Percentiles rank a stretch among this genome's conserved stretches.
phyloP scores from a whole-genome alignment of 2,797 vertebrate genomes.

The Gallirallus australis region DNA sequence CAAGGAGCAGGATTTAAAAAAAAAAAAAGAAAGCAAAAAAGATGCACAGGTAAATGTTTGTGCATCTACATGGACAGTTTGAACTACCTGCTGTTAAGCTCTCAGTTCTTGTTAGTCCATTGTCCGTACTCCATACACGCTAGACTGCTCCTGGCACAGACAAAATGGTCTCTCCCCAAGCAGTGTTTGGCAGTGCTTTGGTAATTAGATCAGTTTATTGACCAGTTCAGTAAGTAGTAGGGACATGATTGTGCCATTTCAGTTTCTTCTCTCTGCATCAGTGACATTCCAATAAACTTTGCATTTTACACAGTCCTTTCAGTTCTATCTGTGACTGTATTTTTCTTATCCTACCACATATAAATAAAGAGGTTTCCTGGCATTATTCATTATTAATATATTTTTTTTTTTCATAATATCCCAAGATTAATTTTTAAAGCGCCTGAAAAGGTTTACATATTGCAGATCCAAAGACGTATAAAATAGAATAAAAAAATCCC shows the following conservation, averaged over 20 bases:
- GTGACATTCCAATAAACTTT: not conserved
- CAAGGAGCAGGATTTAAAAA: not conserved
- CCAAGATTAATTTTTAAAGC: not conserved
- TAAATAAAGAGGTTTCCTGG: not conserved
- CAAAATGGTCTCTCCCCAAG: not conserved
- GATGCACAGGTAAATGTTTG: not conserved
- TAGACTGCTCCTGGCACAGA: not conserved
- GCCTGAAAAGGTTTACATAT: not conserved
- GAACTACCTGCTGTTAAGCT: not conserved
- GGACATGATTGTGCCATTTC: rapidly evolving
- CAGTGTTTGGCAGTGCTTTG: not conserved
- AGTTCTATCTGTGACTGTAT: not conserved
- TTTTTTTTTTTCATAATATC: not conserved
- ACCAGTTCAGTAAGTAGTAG: not conserved
- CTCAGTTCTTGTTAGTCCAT: not conserved
- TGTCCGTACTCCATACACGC: rapidly evolving
- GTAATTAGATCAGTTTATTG: not conserved
- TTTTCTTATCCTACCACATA: not conserved
- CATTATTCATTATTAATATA: not conserved
- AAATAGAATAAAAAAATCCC: not conserved
- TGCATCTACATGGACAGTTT: not conserved
- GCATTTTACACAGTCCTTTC: not conserved
- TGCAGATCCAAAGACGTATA: not conserved
- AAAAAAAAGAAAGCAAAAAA: too few relatives aligned
- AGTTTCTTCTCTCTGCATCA: not conserved